These are phyloP conservation scores for Drepanosiphum platanoidis DNA, from an alignment of 2,888 invertebrate species.

Conservation along the genomic window DNA sequence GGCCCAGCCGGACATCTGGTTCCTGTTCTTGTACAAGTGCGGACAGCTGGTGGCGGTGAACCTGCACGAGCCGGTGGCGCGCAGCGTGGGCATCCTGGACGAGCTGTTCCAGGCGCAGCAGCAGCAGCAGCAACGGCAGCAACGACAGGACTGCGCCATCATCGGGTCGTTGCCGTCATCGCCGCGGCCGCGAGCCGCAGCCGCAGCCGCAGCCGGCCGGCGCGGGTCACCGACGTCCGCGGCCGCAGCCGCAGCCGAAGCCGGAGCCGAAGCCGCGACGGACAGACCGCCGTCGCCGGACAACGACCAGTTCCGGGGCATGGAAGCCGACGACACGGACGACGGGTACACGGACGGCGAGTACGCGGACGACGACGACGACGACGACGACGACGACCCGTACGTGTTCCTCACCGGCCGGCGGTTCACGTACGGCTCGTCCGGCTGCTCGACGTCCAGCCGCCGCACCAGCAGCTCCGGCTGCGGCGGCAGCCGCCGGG, in stretches of 20 bases:
- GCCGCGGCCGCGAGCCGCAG: background rate
- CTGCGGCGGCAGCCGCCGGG: conserved; percentile 5
- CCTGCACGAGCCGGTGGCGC: conserved; percentile 66
- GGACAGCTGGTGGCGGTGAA: conserved; percentile 56
- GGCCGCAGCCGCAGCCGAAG: background rate
- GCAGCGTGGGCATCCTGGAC: conserved; percentile 73
- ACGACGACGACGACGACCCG: conserved; percentile 26
- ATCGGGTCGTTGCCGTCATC: background rate
- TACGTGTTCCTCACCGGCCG: background rate
- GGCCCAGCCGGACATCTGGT: conserved; percentile 61
- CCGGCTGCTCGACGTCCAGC: background rate
- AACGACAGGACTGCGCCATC: background rate
- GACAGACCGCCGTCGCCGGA: conserved; percentile 22
- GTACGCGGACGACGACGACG: background rate
- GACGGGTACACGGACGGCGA: background rate
- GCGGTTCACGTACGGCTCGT: conserved; percentile 11
- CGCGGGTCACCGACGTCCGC: no score
- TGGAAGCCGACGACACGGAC: conserved; percentile 51
- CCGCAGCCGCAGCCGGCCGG: background rate
- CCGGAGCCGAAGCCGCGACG: background rate
- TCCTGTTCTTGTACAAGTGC: conserved; percentile 60
- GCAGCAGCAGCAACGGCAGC: conserved; percentile 52
- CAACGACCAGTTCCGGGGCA: conserved; percentile 49
- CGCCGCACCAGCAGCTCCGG: background rate
- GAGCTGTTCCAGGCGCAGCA: conserved; percentile 71